Evolutionary conservation across 2,113 vertebrate genomes (phyloP).

Genomic region (Theropithecus gelada): DNA sequence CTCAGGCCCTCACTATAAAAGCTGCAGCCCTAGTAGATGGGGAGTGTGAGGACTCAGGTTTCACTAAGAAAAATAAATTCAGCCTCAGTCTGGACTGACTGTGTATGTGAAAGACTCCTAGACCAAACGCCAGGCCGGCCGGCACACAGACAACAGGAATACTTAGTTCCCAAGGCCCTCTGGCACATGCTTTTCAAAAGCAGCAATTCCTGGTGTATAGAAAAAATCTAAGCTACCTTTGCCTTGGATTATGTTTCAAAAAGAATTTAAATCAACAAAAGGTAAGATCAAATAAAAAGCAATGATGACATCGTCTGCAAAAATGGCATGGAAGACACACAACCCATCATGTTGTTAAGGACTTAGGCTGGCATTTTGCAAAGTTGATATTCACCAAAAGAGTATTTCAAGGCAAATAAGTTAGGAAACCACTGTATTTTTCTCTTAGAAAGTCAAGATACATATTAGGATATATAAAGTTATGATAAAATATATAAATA

Average conservation of each 20-base stretch:
- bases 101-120: background rate
- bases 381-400: conserved; percentile 34
- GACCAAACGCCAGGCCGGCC: background rate
- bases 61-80: conserved; percentile 42
- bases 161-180: background rate
- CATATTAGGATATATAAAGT: background rate
- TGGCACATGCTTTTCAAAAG: background rate
- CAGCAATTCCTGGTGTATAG: background rate
- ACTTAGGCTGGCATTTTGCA: background rate
- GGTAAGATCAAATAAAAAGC: conserved; percentile 36
- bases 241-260: conserved; percentile 7
- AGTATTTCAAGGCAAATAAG: background rate
- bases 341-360: background rate
- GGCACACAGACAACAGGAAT: background rate
- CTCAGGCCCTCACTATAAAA: background rate
- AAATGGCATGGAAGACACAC: background rate
- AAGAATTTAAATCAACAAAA: conserved; percentile 37
- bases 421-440: background rate
- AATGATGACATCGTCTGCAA: conserved; percentile 11
- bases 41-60: background rate
- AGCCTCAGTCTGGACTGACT: background rate
- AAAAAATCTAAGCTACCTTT: background rate
- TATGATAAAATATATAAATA: background rate
- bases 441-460: conserved; percentile 34
- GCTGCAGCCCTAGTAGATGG: background rate